Evolutionary conservation across 1,140 invertebrate species (phyloP), one percentile per base, ranked within the genome.

Genomic region (Pseudomyrmex flavicornis): DNA sequence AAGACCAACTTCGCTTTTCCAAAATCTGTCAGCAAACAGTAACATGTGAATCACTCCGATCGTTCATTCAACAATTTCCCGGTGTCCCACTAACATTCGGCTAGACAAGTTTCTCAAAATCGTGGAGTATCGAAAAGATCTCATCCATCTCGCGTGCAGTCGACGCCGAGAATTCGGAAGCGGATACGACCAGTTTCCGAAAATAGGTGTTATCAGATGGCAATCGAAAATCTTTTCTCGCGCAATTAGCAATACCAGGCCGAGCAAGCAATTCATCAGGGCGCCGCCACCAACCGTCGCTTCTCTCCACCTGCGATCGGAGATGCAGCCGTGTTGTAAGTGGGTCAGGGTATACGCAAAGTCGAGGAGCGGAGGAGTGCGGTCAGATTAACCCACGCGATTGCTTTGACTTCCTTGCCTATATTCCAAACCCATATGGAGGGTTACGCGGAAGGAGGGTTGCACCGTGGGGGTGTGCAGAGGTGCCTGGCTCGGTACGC

Each of bases 401-500:
- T 89, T 79, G 80, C 89, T 88, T 91, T 89, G 82, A 63, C 87
- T 87, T 90, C 82, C 88, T 92, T 86, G 77, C 90, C 87, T 89
- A 89, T 85, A 91, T 92, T 91, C 80, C 26, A 20, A 75, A 26
- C 22, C 35, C 35, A 35, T 35, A 35, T 35, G 76, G n/a, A 13
- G 59, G 54, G 77, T 76, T 85, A 84, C 85, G 85, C 50, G 52
- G 15, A n/a, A 52, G 85, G 85, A 68, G 54, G 70, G 54, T 50
- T 22, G 44, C 68, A 65, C 20, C 35, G 80, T 26, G 59, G 85
- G 87, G 87, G 72, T 72, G 66, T 85, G 62, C 69, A 74, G 74
- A 87, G 90, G 91, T 91, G 83, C 91, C 92, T 90, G n/a, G n/a
- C n/a, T n/a, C n/a, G 92, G 92, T 91, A 92, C 92, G 91, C 88